phyloP scores from a whole-genome alignment of 2,888 invertebrate genomes.

The Oligia latruncula region DNA sequence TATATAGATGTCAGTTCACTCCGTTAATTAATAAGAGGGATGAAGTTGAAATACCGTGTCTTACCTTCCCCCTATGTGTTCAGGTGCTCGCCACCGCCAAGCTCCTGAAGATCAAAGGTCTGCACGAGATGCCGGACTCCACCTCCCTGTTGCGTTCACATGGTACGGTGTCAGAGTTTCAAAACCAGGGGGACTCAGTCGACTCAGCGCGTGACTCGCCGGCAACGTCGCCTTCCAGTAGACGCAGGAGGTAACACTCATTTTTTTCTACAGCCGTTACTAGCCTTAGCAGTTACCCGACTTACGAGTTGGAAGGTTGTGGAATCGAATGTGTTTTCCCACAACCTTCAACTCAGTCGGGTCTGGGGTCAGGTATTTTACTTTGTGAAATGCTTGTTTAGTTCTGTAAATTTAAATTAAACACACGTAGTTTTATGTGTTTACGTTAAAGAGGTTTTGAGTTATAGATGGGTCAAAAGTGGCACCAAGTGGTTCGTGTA shows the following conservation, averaged over 20 bases:
- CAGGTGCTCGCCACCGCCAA: slow-evolving; percentile 95
- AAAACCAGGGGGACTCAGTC: slow-evolving; percentile 90
- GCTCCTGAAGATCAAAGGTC: slow-evolving; percentile 96
- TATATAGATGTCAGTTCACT: background rate
- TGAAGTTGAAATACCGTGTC: background rate
- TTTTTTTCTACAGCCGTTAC: background rate
- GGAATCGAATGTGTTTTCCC: background rate
- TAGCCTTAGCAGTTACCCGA: background rate
- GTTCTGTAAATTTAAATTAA: no score
- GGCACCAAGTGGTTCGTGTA: no score
- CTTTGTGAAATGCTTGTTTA: background rate
- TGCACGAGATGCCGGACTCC: slow-evolving; percentile 96
- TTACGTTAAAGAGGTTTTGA: no score
- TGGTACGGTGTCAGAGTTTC: slow-evolving; percentile 90
- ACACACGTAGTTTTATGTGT: no score
- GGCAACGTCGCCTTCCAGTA: slow-evolving; percentile 87
- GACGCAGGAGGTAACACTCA: slow-evolving; percentile 86
- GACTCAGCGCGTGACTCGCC: slow-evolving; percentile 90
- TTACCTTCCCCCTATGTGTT: background rate
- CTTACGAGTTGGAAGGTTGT: background rate
- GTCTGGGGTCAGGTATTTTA: background rate
- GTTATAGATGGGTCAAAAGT: no score
- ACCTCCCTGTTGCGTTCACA: slow-evolving; percentile 93
- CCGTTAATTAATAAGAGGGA: background rate
- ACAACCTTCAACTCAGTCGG: no score